Conservation (phyloP, 2,888 invertebrate species). For the Aporophyla nigra region DNA sequence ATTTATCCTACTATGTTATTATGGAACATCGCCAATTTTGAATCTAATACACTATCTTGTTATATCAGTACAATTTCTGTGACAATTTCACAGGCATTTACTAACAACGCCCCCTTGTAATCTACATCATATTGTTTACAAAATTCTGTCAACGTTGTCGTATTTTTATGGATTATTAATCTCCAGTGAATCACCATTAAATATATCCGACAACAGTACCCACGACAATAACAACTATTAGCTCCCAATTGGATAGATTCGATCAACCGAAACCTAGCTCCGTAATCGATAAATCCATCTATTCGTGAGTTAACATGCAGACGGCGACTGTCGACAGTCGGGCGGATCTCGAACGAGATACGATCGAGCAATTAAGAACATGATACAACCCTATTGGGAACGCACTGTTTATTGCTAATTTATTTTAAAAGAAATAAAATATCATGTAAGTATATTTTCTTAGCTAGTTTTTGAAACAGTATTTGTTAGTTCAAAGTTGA, state of each 20-base stretch:
- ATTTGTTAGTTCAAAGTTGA: background rate
- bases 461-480: background rate
- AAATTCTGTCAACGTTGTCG: background rate
- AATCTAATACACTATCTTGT: background rate
- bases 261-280: constrained; percentile 16
- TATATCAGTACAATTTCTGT: background rate
- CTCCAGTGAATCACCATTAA: background rate
- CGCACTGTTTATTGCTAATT: constrained; percentile 11
- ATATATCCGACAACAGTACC: background rate
- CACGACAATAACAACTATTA: background rate
- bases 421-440: background rate
- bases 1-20: background rate
- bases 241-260: background rate
- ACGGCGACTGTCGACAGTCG: constrained; percentile 24
- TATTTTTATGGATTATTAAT: background rate
- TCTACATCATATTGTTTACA: background rate
- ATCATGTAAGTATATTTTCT: no score
- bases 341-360: constrained; percentile 40
- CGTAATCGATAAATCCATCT: constrained; percentile 34
- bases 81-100: background rate
- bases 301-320: constrained; percentile 38
- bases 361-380: constrained; percentile 29
- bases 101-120: background rate
- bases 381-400: constrained; percentile 29
- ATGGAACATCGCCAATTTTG: background rate